A percentile compares a stretch with the other conserved stretches of the same genome.
Conservation (phyloP, 2,113 vertebrate genomes). For the Centropristis striata region DNA sequence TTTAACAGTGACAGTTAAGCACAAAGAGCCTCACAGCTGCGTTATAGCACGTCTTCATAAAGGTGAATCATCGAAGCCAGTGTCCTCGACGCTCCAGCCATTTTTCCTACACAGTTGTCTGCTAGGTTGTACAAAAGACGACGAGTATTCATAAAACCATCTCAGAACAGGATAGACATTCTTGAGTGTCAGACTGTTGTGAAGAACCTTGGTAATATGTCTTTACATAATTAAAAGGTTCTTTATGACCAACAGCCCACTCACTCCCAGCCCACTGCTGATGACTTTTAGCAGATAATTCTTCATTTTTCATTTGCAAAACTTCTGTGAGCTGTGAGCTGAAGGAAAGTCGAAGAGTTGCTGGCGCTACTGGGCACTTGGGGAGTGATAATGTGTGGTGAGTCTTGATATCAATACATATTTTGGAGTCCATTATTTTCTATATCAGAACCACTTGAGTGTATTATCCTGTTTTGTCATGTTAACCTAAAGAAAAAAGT, state of each 20-base stretch:
- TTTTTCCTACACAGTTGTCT: slow-evolving; percentile 57
- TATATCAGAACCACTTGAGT: not conserved
- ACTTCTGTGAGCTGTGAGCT: not conserved
- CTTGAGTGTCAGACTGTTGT: too few species aligned
- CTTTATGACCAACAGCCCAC: not conserved
- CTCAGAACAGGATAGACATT: slow-evolving; percentile 24
- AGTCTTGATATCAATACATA: not conserved
- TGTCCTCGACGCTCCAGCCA: slow-evolving; percentile 17
- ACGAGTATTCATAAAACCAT: slow-evolving; percentile 52
- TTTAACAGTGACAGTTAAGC: slow-evolving; percentile 51
- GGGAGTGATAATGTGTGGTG: not conserved
- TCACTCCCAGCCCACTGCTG: not conserved
- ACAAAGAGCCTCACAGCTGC: slow-evolving; percentile 60
- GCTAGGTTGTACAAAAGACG: slow-evolving; percentile 48
- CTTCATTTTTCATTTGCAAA: not conserved
- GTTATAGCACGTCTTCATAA: slow-evolving; percentile 15
- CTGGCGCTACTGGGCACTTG: not conserved
- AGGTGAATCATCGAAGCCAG: slow-evolving; percentile 17
- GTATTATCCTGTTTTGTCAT: not conserved
- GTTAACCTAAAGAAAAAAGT: too few species aligned
- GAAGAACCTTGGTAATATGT: not conserved
- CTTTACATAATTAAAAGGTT: not conserved
- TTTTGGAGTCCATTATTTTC: not conserved
- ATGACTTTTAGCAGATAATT: not conserved
- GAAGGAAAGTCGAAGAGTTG: not conserved